Evolutionary conservation across 2,113 vertebrate genomes (phyloP).

Genomic region (Orycteropus afer): DNA sequence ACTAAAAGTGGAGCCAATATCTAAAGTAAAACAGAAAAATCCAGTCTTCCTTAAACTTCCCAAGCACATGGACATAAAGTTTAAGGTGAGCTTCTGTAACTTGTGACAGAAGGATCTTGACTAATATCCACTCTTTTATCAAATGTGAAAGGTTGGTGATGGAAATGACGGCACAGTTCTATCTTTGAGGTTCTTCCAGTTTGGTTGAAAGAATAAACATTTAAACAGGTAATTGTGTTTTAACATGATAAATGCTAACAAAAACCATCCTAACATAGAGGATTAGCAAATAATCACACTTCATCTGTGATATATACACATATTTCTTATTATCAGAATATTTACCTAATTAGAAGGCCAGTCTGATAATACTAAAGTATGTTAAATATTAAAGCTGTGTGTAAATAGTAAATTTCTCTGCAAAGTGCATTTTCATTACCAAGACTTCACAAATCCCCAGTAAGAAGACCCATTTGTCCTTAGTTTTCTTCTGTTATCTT

Average conservation of each 20-base stretch:
- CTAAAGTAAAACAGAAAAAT: background rate
- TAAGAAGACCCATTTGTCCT: background rate
- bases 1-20: background rate
- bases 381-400: background rate
- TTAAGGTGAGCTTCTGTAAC: background rate
- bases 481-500: background rate
- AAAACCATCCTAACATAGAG: background rate
- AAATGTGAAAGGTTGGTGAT: background rate
- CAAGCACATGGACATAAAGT: background rate
- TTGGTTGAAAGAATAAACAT: background rate
- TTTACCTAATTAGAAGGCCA: background rate
- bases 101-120: background rate
- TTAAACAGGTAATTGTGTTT: background rate
- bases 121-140: background rate
- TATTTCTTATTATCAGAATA: too few relatives aligned
- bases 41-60: background rate
- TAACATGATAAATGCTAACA: background rate
- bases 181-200: background rate
- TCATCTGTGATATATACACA: background rate
- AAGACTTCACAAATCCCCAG: background rate
- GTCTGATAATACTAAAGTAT: background rate
- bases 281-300: background rate
- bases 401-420: background rate
- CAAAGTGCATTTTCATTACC: constrained; percentile 15
- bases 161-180: background rate